A percentile compares a stretch with the other conserved stretches of the same genome.
phyloP scores from a whole-genome alignment of 2,113 vertebrate species.

The Myrmecobius fasciatus region DNA sequence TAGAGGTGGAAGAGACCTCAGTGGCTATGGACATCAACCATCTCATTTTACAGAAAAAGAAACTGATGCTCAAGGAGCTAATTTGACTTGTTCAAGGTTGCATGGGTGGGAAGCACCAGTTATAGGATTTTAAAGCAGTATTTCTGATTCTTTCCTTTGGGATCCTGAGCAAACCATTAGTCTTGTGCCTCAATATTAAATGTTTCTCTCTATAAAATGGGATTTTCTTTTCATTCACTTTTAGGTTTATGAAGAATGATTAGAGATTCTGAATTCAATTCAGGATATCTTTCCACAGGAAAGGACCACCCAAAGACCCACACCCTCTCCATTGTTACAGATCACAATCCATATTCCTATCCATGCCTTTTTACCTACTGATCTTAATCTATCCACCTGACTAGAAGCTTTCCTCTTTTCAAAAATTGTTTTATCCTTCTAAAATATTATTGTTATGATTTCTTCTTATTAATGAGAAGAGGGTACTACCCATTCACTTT shows the following conservation, averaged over 20 bases:
- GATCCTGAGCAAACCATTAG: neutral
- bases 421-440: neutral
- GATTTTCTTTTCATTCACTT: neutral
- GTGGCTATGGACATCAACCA: neutral
- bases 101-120: neutral
- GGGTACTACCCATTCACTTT: neutral
- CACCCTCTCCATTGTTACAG: neutral
- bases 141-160: neutral
- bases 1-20: neutral
- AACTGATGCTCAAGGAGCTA: neutral
- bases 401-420: neutral
- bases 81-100: neutral
- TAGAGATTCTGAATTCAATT: neutral
- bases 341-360: neutral
- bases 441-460: neutral
- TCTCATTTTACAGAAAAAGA: neutral
- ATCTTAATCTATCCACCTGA: neutral
- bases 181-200: neutral
- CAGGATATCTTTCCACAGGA: neutral
- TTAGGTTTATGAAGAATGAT: neutral
- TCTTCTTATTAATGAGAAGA: neutral
- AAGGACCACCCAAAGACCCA: too few relatives aligned
- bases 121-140: neutral
- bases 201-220: neutral
- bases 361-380: neutral